Percentiles rank a stretch among this genome's conserved stretches.
phyloP scores from a whole-genome alignment of 2,888 invertebrate species.

The Deilephila porcellus region DNA sequence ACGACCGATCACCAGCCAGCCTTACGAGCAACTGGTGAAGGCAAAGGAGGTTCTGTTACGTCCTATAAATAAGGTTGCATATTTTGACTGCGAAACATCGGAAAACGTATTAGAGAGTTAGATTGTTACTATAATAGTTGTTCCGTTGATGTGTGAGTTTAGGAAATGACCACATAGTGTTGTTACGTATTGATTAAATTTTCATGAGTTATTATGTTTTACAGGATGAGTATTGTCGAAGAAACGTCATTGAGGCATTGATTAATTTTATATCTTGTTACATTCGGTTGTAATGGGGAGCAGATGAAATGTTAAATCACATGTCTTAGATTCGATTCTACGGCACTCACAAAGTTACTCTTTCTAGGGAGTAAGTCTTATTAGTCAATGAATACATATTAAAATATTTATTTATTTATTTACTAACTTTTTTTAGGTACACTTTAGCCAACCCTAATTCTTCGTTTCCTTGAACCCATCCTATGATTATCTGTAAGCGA shows the following conservation, averaged over 20 bases:
- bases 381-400: too few relatives aligned
- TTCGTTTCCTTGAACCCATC: too few relatives aligned
- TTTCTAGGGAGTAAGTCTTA: too few relatives aligned
- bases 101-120: conserved; percentile 15
- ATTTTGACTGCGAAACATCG: conserved; percentile 21
- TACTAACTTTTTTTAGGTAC: too few relatives aligned
- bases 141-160: conserved; percentile 16
- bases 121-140: background rate
- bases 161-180: background rate
- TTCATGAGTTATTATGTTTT: background rate
- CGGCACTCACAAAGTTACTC: too few relatives aligned
- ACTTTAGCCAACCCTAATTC: too few relatives aligned
- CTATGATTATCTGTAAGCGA: too few relatives aligned
- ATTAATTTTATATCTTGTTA: too few relatives aligned
- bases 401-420: too few relatives aligned
- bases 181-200: background rate
- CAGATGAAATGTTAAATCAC: too few relatives aligned
- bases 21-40: conserved; percentile 44
- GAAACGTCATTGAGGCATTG: background rate
- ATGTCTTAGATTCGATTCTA: too few relatives aligned
- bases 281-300: too few relatives aligned
- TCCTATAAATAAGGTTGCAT: conserved; percentile 24
- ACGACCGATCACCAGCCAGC: conserved; percentile 44
- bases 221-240: background rate
- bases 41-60: conserved; percentile 33